phyloP scores from a whole-genome alignment of 2,113 vertebrate genomes.

The Stegostoma tigrinum region DNA sequence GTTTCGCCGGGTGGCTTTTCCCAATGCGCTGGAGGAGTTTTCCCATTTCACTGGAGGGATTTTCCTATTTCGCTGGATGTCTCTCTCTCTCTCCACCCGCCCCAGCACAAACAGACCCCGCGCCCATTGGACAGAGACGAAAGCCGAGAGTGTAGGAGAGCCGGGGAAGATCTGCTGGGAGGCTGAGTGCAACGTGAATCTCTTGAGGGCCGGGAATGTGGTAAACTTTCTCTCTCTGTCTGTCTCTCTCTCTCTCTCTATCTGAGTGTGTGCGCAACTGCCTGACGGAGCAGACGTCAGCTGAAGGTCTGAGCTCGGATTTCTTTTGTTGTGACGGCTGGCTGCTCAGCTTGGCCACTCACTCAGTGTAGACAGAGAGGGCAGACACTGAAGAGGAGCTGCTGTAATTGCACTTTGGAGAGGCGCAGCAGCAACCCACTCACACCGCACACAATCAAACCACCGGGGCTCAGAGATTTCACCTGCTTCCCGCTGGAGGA shows the following conservation, averaged over 20 bases:
- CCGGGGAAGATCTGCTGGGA: not conserved
- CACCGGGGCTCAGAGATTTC: not conserved
- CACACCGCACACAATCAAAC: not conserved
- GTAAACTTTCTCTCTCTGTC: conserved; percentile 45
- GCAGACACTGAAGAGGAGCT: too few relatives aligned
- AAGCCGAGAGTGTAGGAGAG: not conserved
- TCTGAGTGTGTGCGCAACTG: conserved; percentile 49
- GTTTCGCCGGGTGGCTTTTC: not conserved
- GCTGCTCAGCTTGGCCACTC: not conserved
- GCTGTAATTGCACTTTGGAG: too few relatives aligned
- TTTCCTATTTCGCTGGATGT: not conserved
- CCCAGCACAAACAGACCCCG: too few relatives aligned
- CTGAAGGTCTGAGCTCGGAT: conserved; percentile 41
- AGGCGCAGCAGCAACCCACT: too few relatives aligned
- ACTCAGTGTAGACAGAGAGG: not conserved
- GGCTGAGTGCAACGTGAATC: conserved; percentile 14
- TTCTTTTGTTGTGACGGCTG: conserved; percentile 37
- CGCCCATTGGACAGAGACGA: not conserved
- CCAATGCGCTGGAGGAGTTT: not conserved
- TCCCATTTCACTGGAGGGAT: not conserved
- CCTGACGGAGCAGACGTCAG: conserved; percentile 52
- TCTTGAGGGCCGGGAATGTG: conserved; percentile 38
- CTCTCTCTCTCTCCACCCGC: too few relatives aligned
- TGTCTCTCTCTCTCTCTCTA: too few relatives aligned
- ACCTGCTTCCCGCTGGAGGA: not conserved